These are phyloP conservation scores for Coregonus ussuriensis DNA, from an alignment of 2,797 vertebrate genomes.

Conservation along the genomic window DNA sequence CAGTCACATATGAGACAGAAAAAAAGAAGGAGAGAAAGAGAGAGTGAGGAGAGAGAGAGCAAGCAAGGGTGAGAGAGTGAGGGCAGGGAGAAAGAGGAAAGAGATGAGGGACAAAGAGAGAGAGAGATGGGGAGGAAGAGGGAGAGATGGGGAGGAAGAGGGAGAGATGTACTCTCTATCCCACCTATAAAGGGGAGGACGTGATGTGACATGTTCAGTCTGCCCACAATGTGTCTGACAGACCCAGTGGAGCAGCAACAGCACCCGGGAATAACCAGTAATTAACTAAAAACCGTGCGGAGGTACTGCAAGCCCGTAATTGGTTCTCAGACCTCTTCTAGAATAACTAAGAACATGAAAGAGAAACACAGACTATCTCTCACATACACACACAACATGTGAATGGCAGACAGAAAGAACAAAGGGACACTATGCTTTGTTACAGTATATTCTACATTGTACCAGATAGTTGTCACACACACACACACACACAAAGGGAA, in stretches of 20 bases:
- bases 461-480: slow-evolving; percentile 1
- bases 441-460: not conserved
- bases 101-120: not conserved
- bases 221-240: slow-evolving; percentile 22
- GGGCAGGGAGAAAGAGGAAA: not conserved
- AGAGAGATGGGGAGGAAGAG: not conserved
- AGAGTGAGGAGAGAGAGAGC: no score
- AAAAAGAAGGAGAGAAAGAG: slow-evolving; percentile 2
- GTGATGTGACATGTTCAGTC: slow-evolving; percentile 57
- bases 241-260: slow-evolving; percentile 44
- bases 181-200: slow-evolving; percentile 26
- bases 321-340: slow-evolving; percentile 42
- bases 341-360: not conserved
- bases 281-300: slow-evolving; percentile 65
- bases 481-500: not conserved
- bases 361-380: not conserved
- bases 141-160: not conserved
- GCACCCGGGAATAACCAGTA: slow-evolving; percentile 60
- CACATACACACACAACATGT: not conserved
- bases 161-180: not conserved
- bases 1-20: not conserved
- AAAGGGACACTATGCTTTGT: not conserved
- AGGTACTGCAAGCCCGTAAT: slow-evolving; percentile 57
- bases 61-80: no score
- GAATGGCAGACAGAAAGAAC: not conserved